Conservation (phyloP, 2,888 invertebrate species). For the Pristionchus arcanus region DNA sequence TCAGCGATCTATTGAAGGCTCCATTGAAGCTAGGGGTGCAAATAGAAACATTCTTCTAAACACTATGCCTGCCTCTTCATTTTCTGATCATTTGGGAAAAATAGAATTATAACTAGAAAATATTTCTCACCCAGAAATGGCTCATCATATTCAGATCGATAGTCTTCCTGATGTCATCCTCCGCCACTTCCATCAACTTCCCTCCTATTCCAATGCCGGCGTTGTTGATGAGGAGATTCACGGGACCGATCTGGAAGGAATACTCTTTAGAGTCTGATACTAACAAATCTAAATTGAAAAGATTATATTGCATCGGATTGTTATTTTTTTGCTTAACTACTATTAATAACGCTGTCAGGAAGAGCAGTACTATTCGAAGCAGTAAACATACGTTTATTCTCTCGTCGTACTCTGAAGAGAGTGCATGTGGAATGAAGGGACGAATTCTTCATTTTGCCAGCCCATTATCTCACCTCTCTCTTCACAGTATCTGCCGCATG, state of each 20-base stretch:
- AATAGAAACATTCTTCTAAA: not conserved
- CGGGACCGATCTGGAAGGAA: conserved; percentile 34
- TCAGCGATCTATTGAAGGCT: too few species aligned
- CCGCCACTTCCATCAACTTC: conserved; percentile 35
- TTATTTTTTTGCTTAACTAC: too few species aligned
- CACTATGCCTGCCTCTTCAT: not conserved
- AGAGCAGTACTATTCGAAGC: too few species aligned
- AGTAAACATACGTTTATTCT: too few species aligned
- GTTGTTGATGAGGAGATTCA: conserved; percentile 51
- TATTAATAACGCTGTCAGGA: too few species aligned
- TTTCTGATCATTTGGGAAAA: not conserved
- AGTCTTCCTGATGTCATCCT: conserved; percentile 38
- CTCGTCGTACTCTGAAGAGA: not conserved
- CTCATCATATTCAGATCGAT: conserved; percentile 46
- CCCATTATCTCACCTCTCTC: conserved; percentile 20
- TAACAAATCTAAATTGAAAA: too few species aligned
- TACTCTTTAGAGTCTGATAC: not conserved
- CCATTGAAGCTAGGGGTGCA: too few species aligned
- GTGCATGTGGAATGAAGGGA: not conserved
- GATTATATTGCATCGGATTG: too few species aligned
- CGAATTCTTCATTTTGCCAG: not conserved
- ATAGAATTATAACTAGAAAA: not conserved
- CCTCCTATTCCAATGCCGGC: conserved; percentile 50
- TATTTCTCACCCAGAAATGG: conserved; percentile 37
- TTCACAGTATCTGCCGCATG: conserved; percentile 23